Conservation (phyloP, 2,888 invertebrate genomes). For the Microdon myrmicae region DNA sequence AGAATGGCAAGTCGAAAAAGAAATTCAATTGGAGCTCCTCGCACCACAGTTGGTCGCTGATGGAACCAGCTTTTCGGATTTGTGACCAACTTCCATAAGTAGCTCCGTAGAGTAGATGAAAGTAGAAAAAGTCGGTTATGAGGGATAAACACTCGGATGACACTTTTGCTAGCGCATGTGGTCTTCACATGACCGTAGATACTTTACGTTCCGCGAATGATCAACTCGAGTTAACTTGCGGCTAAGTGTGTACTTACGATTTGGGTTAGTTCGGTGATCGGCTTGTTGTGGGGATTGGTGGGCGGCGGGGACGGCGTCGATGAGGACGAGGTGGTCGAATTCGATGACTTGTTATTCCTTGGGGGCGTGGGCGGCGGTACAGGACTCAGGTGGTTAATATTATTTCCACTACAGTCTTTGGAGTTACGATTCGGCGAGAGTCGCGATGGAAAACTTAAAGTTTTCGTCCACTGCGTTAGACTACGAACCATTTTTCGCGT, state of each 20-base stretch:
- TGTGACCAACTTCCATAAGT: no score
- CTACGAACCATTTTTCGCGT: conserved; percentile 79
- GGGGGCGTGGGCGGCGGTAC: conserved; percentile 73
- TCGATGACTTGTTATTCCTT: conserved; percentile 69
- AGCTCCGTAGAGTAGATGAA: no score
- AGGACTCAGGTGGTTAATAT: conserved; percentile 69
- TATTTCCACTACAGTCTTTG: conserved; percentile 75
- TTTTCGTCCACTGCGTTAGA: conserved; percentile 91
- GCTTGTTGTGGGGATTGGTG: conserved; percentile 67
- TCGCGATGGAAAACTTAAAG: conserved; percentile 87
- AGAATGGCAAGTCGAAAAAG: no score
- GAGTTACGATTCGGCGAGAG: conserved; percentile 83
- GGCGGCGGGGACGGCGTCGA: conserved; percentile 67
- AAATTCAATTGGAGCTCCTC: no score
- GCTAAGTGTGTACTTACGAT: conserved; percentile 73
- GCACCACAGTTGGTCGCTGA: no score
- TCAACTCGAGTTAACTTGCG: no score
- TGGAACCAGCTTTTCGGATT: no score
- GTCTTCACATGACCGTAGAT: no score
- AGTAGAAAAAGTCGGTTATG: no score
- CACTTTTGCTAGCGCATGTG: no score
- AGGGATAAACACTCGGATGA: no score
- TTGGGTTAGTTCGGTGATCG: conserved; percentile 76
- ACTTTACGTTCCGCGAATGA: no score
- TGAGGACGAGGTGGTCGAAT: conserved; percentile 68